These are phyloP conservation scores for Odobenus rosmarus DNA, from an alignment of 2,113 vertebrate genomes.

Conservation along the genomic window DNA sequence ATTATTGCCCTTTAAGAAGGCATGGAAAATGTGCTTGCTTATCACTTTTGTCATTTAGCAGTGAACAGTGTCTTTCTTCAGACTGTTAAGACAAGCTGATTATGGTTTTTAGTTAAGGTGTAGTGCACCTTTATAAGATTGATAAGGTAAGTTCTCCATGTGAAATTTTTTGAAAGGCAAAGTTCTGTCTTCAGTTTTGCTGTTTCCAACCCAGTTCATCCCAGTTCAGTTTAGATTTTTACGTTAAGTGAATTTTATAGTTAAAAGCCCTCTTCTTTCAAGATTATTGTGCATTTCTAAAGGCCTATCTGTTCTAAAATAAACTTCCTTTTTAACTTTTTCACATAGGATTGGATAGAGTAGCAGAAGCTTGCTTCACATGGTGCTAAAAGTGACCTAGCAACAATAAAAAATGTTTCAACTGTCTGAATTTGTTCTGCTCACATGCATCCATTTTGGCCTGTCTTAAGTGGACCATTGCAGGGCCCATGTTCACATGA, in stretches of 20 bases:
- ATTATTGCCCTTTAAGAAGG: neutral
- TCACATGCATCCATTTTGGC: neutral
- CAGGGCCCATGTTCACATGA: neutral
- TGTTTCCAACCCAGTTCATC: neutral
- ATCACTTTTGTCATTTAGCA: neutral
- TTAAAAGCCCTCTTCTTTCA: neutral
- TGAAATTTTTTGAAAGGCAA: slow-evolving; percentile 37
- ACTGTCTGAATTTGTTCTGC: neutral
- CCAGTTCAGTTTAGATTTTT: slow-evolving; percentile 10
- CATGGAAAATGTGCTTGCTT: neutral
- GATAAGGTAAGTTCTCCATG: neutral
- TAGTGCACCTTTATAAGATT: neutral
- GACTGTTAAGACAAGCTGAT: neutral
- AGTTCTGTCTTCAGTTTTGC: neutral
- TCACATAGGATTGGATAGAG: neutral
- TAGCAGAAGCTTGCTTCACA: neutral
- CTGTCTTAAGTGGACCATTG: neutral
- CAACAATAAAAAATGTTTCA: neutral
- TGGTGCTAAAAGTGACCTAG: neutral
- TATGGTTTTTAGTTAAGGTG: neutral
- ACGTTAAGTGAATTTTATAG: neutral
- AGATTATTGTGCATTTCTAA: neutral
- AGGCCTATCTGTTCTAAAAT: neutral
- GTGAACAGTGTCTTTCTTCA: neutral
- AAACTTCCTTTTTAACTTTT: neutral